Conservation (phyloP, 2,113 vertebrate genomes). For the Larimichthys crocea region DNA sequence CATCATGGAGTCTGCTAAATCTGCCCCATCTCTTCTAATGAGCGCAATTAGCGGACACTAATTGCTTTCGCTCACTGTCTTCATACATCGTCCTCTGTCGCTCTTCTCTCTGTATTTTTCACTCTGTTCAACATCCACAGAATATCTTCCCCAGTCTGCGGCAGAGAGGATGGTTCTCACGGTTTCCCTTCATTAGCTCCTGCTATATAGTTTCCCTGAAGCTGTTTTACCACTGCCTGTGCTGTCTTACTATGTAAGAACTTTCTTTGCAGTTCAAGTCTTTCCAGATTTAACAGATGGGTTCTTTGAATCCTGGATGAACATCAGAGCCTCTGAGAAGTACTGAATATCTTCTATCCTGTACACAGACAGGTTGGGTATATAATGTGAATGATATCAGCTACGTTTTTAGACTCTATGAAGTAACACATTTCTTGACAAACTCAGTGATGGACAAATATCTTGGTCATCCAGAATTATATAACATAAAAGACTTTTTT, state of each 20-base stretch:
- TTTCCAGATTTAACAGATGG: slow-evolving; percentile 50
- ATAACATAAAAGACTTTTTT: no score
- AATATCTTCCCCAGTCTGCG: slow-evolving; percentile 3
- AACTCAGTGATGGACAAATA: background rate
- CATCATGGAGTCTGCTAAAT: slow-evolving; percentile 46
- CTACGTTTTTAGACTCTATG: background rate
- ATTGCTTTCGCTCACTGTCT: slow-evolving; percentile 69
- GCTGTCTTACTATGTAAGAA: slow-evolving; percentile 11
- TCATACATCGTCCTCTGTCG: slow-evolving; percentile 25
- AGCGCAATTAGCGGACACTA: slow-evolving; percentile 77
- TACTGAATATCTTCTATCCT: slow-evolving; percentile 13
- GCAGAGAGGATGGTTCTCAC: slow-evolving; percentile 22
- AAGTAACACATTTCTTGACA: background rate
- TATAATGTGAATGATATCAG: slow-evolving; percentile 9
- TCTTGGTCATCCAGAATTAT: background rate
- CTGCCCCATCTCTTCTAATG: slow-evolving; percentile 59
- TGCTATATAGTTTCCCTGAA: slow-evolving; percentile 22
- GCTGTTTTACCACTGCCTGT: slow-evolving; percentile 19
- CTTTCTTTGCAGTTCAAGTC: slow-evolving; percentile 14
- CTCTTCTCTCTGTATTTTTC: slow-evolving; percentile 37
- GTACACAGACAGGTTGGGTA: slow-evolving; percentile 1
- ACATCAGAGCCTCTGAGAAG: slow-evolving; percentile 26
- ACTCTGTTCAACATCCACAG: slow-evolving; percentile 13
- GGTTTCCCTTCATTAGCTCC: slow-evolving; percentile 43
- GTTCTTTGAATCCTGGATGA: slow-evolving; percentile 50